Evolutionary conservation across 2,888 invertebrate species (phyloP), one percentile per base, ranked within the genome.

Genomic region (Hymenopus coronatus): DNA sequence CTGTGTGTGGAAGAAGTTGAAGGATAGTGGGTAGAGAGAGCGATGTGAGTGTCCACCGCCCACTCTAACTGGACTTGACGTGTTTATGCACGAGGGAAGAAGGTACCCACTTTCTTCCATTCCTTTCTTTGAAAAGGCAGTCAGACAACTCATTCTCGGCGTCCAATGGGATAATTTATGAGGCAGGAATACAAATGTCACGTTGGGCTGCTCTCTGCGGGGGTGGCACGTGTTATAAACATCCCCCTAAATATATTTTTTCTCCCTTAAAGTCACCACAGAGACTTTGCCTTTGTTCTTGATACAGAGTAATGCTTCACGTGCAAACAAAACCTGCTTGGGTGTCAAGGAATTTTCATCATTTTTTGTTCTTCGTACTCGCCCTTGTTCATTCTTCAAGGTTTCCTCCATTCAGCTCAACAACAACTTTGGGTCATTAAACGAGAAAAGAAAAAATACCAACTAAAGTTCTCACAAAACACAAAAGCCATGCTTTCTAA

Each of bases 101-200:
- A 12, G 4, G 6, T 70, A 14, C 54, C 54, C 4, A 70, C 54
- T 70, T 70, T 70, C 54, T 70, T 70, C 25, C 54, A 15, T 70
- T 70, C 54, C 25, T 70, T 70, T 70, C 54, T 70, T 20, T 70
- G 54, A 70, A 70, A 70, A 70, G 54, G 54, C 54, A 70, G 54
- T 20, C 54, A 86, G 86, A 86, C 86, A 81, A 86, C 86, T 86
- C 86, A 86, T 86, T 86, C 81, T 86, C 28, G 54, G 81, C 81
- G 86, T 86, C 86, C 81, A 81, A 86, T 86, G 70, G 46, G 86
- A 81, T 70, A 86, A 86, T 86, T 86, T 86, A 86, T 86, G 86
- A 86, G 70, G 86, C 70, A 86, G 28, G 85, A 85, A 85, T 85
- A 85, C 85, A 85, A 85, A 85, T 85, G 85, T 85, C 85, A 85